Conservation (phyloP, 2,797 vertebrate genomes). For the Enteromius thamalakanensis region DNA sequence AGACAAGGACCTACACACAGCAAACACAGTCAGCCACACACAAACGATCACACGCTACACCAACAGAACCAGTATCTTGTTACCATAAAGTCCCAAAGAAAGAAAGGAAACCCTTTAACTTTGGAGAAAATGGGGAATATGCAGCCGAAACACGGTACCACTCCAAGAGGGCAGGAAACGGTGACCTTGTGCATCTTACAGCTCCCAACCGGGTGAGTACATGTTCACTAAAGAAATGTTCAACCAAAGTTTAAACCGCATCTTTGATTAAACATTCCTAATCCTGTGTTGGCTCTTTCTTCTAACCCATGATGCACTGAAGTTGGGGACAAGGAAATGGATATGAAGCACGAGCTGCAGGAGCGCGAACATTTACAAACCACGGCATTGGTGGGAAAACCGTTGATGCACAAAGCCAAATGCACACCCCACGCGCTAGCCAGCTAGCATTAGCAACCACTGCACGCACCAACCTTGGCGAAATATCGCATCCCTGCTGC, state of each 20-base stretch:
- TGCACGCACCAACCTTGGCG: conserved; percentile 81
- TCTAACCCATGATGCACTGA: conserved; percentile 43
- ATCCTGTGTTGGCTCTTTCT: conserved; percentile 63
- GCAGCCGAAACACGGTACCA: conserved; percentile 94
- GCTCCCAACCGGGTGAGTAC: conserved; percentile 77
- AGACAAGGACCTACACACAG: conserved; percentile 92
- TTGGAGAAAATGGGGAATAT: conserved; percentile 82
- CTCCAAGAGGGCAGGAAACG: conserved; percentile 87
- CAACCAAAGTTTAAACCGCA: conserved; percentile 45
- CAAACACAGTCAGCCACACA: conserved; percentile 52
- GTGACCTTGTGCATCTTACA: conserved; percentile 82
- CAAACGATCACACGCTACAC: conserved; percentile 9
- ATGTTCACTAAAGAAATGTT: conserved; percentile 73
- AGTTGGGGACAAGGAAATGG: conserved; percentile 7
- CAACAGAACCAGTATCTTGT: background rate
- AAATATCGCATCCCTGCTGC: conserved; percentile 86
- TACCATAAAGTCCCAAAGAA: background rate
- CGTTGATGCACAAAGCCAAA: conserved; percentile 62
- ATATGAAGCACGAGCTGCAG: conserved; percentile 44
- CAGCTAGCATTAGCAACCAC: conserved; percentile 38
- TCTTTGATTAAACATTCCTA: conserved; percentile 54
- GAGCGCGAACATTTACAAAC: conserved; percentile 76
- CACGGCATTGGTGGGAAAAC: conserved; percentile 63
- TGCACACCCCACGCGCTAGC: conserved; percentile 48
- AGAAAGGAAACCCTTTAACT: conserved; percentile 12